Percentiles rank a stretch among this genome's conserved stretches.
Evolutionary conservation across 1,140 invertebrate species (phyloP).

Genomic region (Papilio xuthus): DNA sequence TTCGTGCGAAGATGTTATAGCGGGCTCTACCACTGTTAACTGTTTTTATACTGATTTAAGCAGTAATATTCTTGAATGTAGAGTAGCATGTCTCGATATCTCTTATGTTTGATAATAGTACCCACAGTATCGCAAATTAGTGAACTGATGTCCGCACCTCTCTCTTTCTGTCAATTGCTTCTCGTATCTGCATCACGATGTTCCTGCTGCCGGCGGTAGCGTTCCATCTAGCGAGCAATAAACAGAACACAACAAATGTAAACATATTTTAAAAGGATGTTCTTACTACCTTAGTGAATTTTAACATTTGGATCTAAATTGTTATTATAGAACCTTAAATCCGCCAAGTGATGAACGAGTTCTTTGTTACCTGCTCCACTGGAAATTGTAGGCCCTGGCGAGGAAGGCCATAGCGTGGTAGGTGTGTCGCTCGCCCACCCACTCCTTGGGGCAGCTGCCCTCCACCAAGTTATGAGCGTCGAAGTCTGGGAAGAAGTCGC

Average conservation of each 20-base stretch:
- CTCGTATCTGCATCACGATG: slow-evolving; percentile 88
- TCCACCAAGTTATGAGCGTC: slow-evolving; percentile 93
- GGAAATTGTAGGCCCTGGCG: slow-evolving; percentile 89
- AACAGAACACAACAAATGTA: background rate
- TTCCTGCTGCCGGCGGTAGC: slow-evolving; percentile 84
- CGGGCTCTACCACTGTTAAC: too few species aligned
- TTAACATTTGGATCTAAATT: too few species aligned
- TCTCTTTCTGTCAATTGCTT: slow-evolving; percentile 84
- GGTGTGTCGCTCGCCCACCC: slow-evolving; percentile 88
- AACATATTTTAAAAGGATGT: background rate
- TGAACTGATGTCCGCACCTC: slow-evolving; percentile 61
- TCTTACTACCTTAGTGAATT: too few species aligned
- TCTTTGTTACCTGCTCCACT: slow-evolving; percentile 86
- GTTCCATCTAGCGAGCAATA: slow-evolving; percentile 88
- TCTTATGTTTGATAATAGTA: too few species aligned
- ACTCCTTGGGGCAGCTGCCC: slow-evolving; percentile 87
- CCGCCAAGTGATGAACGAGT: background rate
- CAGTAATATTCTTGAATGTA: background rate
- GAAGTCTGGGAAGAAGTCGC: slow-evolving; percentile 94
- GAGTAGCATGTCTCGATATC: too few species aligned
- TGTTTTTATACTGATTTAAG: background rate
- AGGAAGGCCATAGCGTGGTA: slow-evolving; percentile 92
- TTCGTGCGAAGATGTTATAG: too few species aligned
- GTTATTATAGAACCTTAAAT: background rate
- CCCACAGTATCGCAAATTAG: background rate